Evolutionary conservation across 2,113 vertebrate genomes (phyloP).

Genomic region (Odontesthes bonariensis): DNA sequence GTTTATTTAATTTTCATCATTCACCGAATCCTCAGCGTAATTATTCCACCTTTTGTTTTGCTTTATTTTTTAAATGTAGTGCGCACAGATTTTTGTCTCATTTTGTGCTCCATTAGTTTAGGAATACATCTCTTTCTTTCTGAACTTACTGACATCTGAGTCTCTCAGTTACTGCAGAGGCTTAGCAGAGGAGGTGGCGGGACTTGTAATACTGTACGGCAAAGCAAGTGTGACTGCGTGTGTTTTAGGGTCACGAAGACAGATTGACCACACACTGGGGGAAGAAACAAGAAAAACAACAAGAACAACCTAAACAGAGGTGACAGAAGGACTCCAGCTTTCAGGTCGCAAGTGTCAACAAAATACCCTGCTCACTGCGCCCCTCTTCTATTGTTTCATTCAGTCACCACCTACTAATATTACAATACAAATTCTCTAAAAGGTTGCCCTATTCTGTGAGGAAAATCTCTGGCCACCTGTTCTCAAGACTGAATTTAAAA

Average conservation of each 20-base stretch:
- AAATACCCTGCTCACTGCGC: conserved; percentile 19
- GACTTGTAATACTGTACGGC: conserved; percentile 29
- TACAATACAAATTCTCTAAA: conserved; percentile 43
- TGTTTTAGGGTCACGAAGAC: conserved; percentile 54
- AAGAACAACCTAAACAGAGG: conserved; percentile 58
- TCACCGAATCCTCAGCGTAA: conserved; percentile 10
- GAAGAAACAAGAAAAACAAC: conserved; percentile 67
- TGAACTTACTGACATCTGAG: conserved; percentile 37
- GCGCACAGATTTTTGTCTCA: neutral
- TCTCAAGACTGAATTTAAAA: conserved; percentile 33
- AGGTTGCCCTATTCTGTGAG: conserved; percentile 10
- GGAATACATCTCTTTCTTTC: conserved; percentile 22
- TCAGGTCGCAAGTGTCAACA: conserved; percentile 45
- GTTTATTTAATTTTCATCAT: conserved; percentile 17
- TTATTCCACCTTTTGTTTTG: neutral
- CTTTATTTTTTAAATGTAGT: neutral
- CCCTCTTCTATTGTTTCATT: conserved; percentile 55
- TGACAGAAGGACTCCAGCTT: conserved; percentile 72
- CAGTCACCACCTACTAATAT: conserved; percentile 66
- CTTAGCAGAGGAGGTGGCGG: conserved; percentile 33
- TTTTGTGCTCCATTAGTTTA: conserved; percentile 23
- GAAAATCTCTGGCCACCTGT: conserved; percentile 69
- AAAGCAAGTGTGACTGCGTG: conserved; percentile 35
- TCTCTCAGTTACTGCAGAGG: conserved; percentile 18
- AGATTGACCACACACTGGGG: conserved; percentile 69